Evolutionary conservation across 2,113 vertebrate genomes (phyloP), one percentile per base, ranked within the genome.

Genomic region (Serilophus lunatus): DNA sequence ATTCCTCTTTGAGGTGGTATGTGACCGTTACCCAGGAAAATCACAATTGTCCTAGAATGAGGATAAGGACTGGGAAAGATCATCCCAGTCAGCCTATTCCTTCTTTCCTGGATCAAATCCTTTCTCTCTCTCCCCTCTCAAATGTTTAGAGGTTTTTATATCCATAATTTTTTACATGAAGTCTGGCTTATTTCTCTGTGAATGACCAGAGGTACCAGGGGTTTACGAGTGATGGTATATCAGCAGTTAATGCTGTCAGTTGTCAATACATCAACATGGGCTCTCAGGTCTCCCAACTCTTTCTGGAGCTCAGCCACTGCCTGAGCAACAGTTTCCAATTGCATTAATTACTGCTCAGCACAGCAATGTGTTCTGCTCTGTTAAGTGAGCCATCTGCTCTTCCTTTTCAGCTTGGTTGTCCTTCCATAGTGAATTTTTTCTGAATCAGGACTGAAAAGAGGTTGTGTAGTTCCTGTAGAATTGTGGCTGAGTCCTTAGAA

Each of bases 261-360:
- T 57, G 64, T 70, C 45, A n/a, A 10, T 50, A 68, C 38, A 68
- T 78, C 77, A 63, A 14, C 42, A 19, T 38, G 36, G 14, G 28
- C 40, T 87, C 40, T 49, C 42, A 76, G 65, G 57, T 84, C 63
- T 92, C 79, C 45, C 57, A 65, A 57, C 18, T 53, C 69, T 65
- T 66, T 54, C 23, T 87, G 78, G 83, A 93, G 87, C 80, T 56
- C 57, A 61, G 69, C 83, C 83, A 61, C 42, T 57, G 74, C 63
- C 79, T 60, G 35, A 91, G 79, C 42, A 56, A 42, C 25, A 71
- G 31, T 71, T 95, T 91, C 74, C 74, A 81, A 26, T 6, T 51
- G 87, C 80, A 85, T 80, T 91, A 93, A 68, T 91, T 81, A 95
- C 36, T 88, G 88, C 53, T 91, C 70, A 88, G 83, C 28, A 38